Evolutionary conservation across 2,113 vertebrate species (phyloP).

Genomic region (Columbina picui): DNA sequence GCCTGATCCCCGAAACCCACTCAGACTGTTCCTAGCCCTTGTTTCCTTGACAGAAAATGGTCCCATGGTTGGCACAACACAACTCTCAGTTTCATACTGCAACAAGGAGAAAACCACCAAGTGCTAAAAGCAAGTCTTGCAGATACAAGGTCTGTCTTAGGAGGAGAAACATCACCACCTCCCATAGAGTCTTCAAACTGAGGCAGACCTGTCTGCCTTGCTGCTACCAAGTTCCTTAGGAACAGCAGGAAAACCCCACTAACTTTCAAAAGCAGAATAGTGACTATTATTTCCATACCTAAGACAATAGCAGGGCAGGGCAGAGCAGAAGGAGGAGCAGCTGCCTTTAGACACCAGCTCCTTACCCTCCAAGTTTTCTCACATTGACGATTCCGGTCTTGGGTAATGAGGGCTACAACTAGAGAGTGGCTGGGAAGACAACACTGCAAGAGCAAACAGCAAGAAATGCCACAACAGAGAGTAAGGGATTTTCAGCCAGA

Average conservation of each 20-base stretch:
- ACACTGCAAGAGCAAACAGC: neutral
- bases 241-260: neutral
- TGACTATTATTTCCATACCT: neutral
- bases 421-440: neutral
- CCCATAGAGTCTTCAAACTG: neutral
- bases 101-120: neutral
- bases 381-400: neutral
- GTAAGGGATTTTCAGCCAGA: slow-evolving; percentile 10
- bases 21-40: neutral
- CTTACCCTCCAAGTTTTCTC: neutral
- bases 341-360: neutral
- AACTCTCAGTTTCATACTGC: neutral
- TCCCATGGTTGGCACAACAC: neutral
- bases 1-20: neutral
- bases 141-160: neutral
- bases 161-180: neutral
- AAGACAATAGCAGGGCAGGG: neutral
- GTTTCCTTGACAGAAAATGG: neutral
- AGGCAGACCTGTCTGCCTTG: neutral
- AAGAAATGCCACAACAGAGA: neutral
- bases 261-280: neutral
- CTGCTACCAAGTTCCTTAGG: neutral
- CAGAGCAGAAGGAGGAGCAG: neutral
- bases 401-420: neutral
- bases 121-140: neutral